These are phyloP conservation scores for Abscondita cerata DNA, from an alignment of 2,888 invertebrate species.

Conservation along the genomic window DNA sequence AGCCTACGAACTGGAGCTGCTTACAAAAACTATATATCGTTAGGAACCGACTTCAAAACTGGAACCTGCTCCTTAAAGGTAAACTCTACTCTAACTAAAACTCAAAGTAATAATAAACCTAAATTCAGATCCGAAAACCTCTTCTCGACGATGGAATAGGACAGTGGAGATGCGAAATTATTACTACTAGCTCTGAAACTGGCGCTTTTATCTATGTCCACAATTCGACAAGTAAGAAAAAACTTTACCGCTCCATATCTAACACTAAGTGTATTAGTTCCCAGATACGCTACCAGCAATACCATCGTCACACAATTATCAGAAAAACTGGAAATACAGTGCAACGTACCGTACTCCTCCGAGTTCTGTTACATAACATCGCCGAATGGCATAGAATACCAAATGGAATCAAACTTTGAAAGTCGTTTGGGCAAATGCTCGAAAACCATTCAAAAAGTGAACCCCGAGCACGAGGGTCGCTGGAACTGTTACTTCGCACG, in stretches of 20 bases:
- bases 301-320: slow-evolving; percentile 17
- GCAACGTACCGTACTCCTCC: slow-evolving; percentile 34
- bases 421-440: slow-evolving; percentile 31
- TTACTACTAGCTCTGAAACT: not conserved
- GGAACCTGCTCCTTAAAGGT: slow-evolving; percentile 35
- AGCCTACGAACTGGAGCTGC: slow-evolving; percentile 16
- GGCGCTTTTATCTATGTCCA: not conserved
- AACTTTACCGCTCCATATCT: not conserved
- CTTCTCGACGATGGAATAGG: not conserved
- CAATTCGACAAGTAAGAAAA: not conserved
- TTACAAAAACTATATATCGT: slow-evolving; percentile 22
- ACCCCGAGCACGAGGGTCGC: slow-evolving; percentile 31
- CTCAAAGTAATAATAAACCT: no score
- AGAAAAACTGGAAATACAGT: slow-evolving; percentile 25
- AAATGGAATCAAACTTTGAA: slow-evolving; percentile 11
- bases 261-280: slow-evolving; percentile 9
- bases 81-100: no score
- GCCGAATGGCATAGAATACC: slow-evolving; percentile 34
- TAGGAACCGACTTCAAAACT: slow-evolving; percentile 27
- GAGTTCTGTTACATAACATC: slow-evolving; percentile 34
- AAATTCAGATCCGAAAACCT: slow-evolving; percentile 7
- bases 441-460: slow-evolving; percentile 8
- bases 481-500: slow-evolving; percentile 38
- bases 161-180: not conserved
- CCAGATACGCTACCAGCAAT: slow-evolving; percentile 19